Conservation (phyloP, 2,797 vertebrate genomes). For the Telmatherina bonti region DNA sequence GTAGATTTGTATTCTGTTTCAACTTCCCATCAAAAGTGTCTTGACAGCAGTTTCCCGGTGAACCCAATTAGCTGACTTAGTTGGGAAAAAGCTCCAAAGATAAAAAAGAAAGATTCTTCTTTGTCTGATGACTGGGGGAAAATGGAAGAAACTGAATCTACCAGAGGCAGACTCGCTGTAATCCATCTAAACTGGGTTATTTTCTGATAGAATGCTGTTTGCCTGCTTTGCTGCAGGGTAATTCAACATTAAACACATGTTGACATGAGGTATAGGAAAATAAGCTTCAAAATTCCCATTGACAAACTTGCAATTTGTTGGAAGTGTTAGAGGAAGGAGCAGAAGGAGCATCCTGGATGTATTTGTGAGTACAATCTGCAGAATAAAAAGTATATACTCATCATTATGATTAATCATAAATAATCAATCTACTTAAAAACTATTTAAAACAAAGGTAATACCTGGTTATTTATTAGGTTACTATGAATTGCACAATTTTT, state of each 20-base stretch:
- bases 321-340: not conserved
- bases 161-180: not conserved
- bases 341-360: not conserved
- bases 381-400: too few species aligned
- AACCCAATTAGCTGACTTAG: constrained; percentile 59
- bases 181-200: not conserved
- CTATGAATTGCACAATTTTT: not conserved
- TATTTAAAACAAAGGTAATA: not conserved
- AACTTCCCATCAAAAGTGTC: constrained; percentile 67
- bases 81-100: constrained; percentile 43
- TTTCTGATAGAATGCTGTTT: not conserved
- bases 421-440: too few species aligned
- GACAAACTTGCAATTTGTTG: not conserved
- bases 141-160: not conserved
- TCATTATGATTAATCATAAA: not conserved
- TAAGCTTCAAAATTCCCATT: not conserved
- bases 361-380: not conserved
- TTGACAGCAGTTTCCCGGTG: constrained; percentile 60
- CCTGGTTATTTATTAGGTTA: constrained; percentile 1
- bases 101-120: constrained; percentile 16
- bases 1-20: constrained; percentile 57
- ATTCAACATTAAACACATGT: not conserved
- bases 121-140: constrained; percentile 1
- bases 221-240: not conserved
- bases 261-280: not conserved